phyloP scores from a whole-genome alignment of 2,113 vertebrate genomes.

The Monarcha castaneiventris region DNA sequence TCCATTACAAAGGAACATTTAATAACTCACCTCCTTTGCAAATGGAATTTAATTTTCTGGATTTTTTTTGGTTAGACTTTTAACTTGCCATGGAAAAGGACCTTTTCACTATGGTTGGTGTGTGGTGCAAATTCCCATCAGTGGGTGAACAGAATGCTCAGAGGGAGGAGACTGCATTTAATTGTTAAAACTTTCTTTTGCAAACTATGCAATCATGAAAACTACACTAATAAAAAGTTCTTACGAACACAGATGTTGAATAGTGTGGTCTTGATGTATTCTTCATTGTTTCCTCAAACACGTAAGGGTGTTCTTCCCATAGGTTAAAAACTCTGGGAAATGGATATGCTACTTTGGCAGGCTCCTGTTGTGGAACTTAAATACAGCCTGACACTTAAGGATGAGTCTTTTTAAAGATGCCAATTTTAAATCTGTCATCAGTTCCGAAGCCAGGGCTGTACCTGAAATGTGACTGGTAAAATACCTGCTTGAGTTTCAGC shows the following conservation, averaged over 20 bases:
- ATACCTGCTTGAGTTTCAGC: neutral
- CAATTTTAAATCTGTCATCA: neutral
- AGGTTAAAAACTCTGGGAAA: too few relatives aligned
- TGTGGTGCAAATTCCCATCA: neutral
- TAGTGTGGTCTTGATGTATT: neutral
- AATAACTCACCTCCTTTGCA: neutral
- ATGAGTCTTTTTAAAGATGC: neutral
- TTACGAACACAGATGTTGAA: neutral
- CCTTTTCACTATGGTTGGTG: neutral
- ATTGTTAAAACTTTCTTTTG: conserved; percentile 28
- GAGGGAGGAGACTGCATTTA: neutral
- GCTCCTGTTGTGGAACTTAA: neutral
- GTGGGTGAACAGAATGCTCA: neutral
- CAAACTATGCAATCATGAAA: conserved; percentile 51
- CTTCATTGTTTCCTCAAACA: neutral
- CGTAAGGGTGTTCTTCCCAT: neutral
- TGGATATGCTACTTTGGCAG: accelerated
- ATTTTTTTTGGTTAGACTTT: neutral
- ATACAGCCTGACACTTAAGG: neutral
- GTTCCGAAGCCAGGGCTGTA: neutral
- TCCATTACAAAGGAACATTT: neutral
- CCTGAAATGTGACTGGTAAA: neutral
- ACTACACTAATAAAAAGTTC: conserved; percentile 47
- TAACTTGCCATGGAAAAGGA: neutral
- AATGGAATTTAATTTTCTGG: neutral